Conservation (phyloP, 2,888 invertebrate genomes). For the Poecilus cupreus region DNA sequence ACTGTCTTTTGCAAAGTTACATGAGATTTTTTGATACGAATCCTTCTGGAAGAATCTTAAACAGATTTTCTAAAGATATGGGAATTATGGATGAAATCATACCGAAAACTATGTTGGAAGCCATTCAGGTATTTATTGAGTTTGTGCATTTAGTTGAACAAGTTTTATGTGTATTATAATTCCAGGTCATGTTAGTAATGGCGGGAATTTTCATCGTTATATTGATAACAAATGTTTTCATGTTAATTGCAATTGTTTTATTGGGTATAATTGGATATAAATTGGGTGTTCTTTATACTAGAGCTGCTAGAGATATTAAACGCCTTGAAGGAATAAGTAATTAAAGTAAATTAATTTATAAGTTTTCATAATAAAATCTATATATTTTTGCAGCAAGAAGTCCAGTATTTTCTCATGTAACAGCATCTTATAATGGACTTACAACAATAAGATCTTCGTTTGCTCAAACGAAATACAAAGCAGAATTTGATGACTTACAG, state of each 20-base stretch:
- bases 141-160: not conserved
- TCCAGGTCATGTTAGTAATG: slow-evolving; percentile 78
- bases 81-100: slow-evolving; percentile 78
- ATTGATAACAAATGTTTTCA: slow-evolving; percentile 79
- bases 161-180: not conserved
- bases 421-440: slow-evolving; percentile 87
- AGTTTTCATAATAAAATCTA: not conserved
- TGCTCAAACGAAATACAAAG: slow-evolving; percentile 81
- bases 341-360: not conserved
- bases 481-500: slow-evolving; percentile 83
- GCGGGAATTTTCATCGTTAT: slow-evolving; percentile 81
- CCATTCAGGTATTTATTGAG: slow-evolving; percentile 72
- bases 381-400: slow-evolving; percentile 78
- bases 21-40: slow-evolving; percentile 92
- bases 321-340: slow-evolving; percentile 76
- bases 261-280: slow-evolving; percentile 78
- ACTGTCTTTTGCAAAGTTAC: slow-evolving; percentile 83
- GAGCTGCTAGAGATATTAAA: slow-evolving; percentile 82
- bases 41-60: slow-evolving; percentile 84
- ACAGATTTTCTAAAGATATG: slow-evolving; percentile 86
- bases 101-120: slow-evolving; percentile 75
- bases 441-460: slow-evolving; percentile 88
- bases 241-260: slow-evolving; percentile 76
- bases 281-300: slow-evolving; percentile 79
- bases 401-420: slow-evolving; percentile 92